Conservation (phyloP, 2,888 invertebrate genomes). For the Sturmia bella region DNA sequence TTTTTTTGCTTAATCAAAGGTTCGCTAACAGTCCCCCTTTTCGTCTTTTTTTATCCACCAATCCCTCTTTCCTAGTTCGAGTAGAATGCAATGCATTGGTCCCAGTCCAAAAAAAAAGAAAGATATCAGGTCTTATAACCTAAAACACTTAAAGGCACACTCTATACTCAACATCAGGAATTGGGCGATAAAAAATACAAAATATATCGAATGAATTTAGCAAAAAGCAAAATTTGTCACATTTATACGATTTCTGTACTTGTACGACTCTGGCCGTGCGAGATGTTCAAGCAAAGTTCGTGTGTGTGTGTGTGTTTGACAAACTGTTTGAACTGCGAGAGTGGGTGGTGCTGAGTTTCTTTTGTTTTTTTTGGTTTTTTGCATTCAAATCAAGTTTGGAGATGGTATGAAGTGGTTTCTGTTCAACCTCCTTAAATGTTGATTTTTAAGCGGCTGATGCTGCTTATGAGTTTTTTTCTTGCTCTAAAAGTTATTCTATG, state of each 20-base stretch:
- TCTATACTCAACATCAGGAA: too few relatives aligned
- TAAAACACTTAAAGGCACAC: too few relatives aligned
- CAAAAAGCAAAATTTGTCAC: too few relatives aligned
- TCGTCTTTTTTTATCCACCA: too few relatives aligned
- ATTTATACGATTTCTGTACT: not conserved
- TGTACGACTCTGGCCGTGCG: not conserved
- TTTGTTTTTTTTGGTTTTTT: not conserved
- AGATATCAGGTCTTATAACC: too few relatives aligned
- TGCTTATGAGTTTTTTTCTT: slow-evolving; percentile 53
- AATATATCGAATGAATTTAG: too few relatives aligned
- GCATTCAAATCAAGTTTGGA: slow-evolving; percentile 29
- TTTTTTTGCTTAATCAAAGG: too few relatives aligned
- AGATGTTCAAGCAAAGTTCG: slow-evolving; percentile 6
- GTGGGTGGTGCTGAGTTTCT: slow-evolving; percentile 52
- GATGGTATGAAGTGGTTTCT: slow-evolving; percentile 54
- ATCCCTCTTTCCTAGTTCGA: too few relatives aligned
- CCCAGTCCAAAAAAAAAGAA: too few relatives aligned
- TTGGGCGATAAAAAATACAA: too few relatives aligned
- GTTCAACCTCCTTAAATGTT: slow-evolving; percentile 71
- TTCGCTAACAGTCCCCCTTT: too few relatives aligned
- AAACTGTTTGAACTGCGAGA: slow-evolving; percentile 8
- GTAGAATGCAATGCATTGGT: too few relatives aligned
- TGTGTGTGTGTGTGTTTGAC: slow-evolving; percentile 18
- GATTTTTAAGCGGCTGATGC: slow-evolving; percentile 68
- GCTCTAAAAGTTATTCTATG: slow-evolving; percentile 57